These are phyloP conservation scores for Lethenteron reissneri DNA, from an alignment of 2,113 vertebrate species.

Conservation along the genomic window DNA sequence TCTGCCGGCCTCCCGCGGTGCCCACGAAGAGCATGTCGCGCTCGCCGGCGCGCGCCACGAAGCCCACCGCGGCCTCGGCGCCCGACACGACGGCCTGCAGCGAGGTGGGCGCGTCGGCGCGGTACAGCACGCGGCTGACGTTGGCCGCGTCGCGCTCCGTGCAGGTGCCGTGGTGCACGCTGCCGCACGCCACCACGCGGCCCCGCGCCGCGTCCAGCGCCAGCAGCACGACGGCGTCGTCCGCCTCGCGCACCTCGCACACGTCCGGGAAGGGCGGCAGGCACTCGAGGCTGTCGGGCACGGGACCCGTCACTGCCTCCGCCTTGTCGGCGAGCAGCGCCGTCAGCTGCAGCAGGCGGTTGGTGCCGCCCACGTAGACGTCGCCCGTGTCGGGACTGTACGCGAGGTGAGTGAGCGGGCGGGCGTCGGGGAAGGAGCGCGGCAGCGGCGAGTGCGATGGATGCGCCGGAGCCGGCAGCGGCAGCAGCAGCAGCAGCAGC, in stretches of 20 bases:
- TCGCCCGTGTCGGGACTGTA: slow-evolving; percentile 20
- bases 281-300: slow-evolving; percentile 46
- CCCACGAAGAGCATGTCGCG: slow-evolving; percentile 77
- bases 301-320: slow-evolving; percentile 31
- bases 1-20: slow-evolving; percentile 63
- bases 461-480: too few relatives aligned
- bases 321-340: slow-evolving; percentile 26
- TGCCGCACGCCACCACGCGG: slow-evolving; percentile 44
- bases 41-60: slow-evolving; percentile 62
- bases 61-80: slow-evolving; percentile 40
- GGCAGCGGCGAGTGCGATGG: too few relatives aligned
- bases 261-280: slow-evolving; percentile 47
- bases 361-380: slow-evolving; percentile 43
- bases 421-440: slow-evolving; percentile 7
- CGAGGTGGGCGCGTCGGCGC: slow-evolving; percentile 53
- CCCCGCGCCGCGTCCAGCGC: slow-evolving; percentile 20
- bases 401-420: slow-evolving; percentile 38
- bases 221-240: slow-evolving; percentile 50
- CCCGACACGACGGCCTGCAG: slow-evolving; percentile 42
- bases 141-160: slow-evolving; percentile 38
- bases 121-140: slow-evolving; percentile 35
- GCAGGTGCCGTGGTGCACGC: slow-evolving; percentile 51
- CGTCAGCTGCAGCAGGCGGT: slow-evolving; percentile 43
- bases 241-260: slow-evolving; percentile 29
- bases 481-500: too few relatives aligned